phyloP scores from a whole-genome alignment of 1,140 invertebrate genomes.

The Trichogramma pretiosum region DNA sequence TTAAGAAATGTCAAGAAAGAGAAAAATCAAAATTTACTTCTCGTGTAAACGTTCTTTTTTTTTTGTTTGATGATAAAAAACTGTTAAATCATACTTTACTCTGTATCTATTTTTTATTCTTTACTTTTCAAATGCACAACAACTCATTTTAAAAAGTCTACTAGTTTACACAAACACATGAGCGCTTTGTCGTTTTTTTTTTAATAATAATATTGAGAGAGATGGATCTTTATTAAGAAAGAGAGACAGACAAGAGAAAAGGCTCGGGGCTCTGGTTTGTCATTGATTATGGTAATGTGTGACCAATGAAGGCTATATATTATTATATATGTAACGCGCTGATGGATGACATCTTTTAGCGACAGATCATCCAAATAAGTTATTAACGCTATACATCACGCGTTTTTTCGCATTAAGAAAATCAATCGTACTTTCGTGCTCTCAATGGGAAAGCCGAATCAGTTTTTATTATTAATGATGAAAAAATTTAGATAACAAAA shows the following conservation, averaged over 20 bases:
- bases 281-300: slow-evolving; percentile 43
- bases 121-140: neutral
- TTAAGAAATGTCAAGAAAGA: neutral
- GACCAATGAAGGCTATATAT: slow-evolving; percentile 27
- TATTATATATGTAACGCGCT: no score
- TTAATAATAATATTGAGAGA: no score
- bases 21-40: neutral
- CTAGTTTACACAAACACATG: slow-evolving; percentile 2
- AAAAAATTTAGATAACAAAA: slow-evolving; percentile 1
- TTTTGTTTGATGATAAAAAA: neutral
- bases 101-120: neutral
- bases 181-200: slow-evolving; percentile 16
- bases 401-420: neutral
- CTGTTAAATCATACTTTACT: no score
- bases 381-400: neutral
- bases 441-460: slow-evolving; percentile 14
- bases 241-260: slow-evolving; percentile 22
- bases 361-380: no score
- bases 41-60: neutral
- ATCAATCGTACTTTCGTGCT: neutral
- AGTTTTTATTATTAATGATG: neutral
- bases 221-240: slow-evolving; percentile 18
- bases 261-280: slow-evolving; percentile 48
- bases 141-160: slow-evolving; percentile 2
- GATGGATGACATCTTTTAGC: no score